These are phyloP conservation scores for Ephestia elutella DNA, from an alignment of 1,140 invertebrate genomes.

Conservation along the genomic window DNA sequence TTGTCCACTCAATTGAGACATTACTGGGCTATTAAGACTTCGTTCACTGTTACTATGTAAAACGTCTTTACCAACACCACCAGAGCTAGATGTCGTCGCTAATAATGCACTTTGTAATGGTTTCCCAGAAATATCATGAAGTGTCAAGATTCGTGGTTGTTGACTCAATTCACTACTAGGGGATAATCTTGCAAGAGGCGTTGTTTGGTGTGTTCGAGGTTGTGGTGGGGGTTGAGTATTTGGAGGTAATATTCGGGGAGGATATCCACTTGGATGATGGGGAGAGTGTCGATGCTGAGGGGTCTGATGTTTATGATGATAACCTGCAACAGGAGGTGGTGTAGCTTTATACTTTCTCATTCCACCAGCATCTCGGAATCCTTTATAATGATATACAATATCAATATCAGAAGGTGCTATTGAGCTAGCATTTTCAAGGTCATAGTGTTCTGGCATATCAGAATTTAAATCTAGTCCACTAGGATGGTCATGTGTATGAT, in stretches of 20 bases:
- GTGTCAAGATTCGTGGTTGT: conserved; percentile 90
- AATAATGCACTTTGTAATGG: conserved; percentile 90
- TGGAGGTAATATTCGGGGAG: conserved; percentile 81
- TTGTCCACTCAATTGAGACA: conserved; percentile 90
- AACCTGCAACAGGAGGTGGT: conserved; percentile 81
- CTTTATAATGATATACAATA: conserved; percentile 97
- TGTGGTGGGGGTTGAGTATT: conserved; percentile 77
- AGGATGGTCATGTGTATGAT: conserved; percentile 80
- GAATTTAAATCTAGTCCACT: conserved; percentile 81
- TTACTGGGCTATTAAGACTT: conserved; percentile 91
- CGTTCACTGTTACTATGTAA: conserved; percentile 91
- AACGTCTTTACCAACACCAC: conserved; percentile 87
- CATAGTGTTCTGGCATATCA: conserved; percentile 95
- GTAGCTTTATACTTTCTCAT: conserved; percentile 90
- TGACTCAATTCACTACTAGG: conserved; percentile 94
- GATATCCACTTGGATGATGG: conserved; percentile 79
- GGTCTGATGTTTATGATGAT: conserved; percentile 85
- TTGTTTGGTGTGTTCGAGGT: conserved; percentile 86
- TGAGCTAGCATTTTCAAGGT: conserved; percentile 96
- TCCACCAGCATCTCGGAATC: conserved; percentile 86
- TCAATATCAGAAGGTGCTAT: conserved; percentile 98
- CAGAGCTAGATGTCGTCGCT: conserved; percentile 90
- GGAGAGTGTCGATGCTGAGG: conserved; percentile 83
- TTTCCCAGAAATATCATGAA: conserved; percentile 95
- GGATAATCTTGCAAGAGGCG: conserved; percentile 90